Evolutionary conservation across 1,140 invertebrate species (phyloP).

Genomic region (Gonioctena quinquepunctata): DNA sequence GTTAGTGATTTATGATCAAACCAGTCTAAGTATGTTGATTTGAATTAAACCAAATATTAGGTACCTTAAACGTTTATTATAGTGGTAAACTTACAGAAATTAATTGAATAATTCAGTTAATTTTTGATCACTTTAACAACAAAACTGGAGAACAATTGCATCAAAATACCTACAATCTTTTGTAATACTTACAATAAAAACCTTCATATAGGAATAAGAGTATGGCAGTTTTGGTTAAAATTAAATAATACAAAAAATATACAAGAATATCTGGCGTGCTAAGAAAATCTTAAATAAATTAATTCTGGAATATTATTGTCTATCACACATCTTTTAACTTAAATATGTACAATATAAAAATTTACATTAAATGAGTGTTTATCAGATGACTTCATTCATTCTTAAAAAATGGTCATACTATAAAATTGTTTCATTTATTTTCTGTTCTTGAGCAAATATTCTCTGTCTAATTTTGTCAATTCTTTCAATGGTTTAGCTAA

Average conservation of each 20-base stretch:
- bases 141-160: too few species aligned
- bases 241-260: slow-evolving; percentile 15
- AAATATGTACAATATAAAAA: slow-evolving; percentile 9
- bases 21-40: too few species aligned
- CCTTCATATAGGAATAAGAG: background rate
- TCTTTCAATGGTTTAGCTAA: slow-evolving; percentile 41
- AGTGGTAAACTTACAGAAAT: background rate
- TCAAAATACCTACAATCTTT: too few species aligned
- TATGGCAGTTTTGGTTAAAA: slow-evolving; percentile 17
- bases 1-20: too few species aligned
- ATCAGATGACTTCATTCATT: background rate
- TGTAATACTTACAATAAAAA: too few species aligned
- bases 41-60: background rate
- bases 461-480: slow-evolving; percentile 38
- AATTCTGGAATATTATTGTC: background rate
- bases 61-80: background rate
- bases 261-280: slow-evolving; percentile 12
- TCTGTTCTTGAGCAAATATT: slow-evolving; percentile 22
- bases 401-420: background rate
- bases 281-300: slow-evolving; percentile 8
- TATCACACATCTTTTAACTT: background rate
- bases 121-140: background rate
- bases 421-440: background rate
- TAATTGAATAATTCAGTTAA: background rate
- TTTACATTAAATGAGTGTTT: background rate